Evolutionary conservation across 1,140 invertebrate genomes (phyloP), one percentile per base, ranked within the genome.

Genomic region (Dreissena rostriformis): DNA sequence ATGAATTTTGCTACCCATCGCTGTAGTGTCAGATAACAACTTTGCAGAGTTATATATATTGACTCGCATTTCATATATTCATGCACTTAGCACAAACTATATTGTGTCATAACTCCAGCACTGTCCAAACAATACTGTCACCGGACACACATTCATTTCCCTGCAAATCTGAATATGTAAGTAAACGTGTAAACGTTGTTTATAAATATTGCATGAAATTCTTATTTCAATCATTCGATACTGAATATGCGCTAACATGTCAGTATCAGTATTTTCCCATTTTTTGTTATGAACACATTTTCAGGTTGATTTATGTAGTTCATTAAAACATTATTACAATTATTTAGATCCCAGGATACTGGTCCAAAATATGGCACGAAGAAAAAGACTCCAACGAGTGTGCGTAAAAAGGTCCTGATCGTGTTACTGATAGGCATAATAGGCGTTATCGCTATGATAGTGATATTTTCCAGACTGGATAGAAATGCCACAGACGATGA

Each of bases 401-500:
- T 95, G 10, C 94, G 94, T 55, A 95, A 95, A 84, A 92, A 94
- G 88, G 95, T 95, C 86, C 90, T 94, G 1, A 90, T 95, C 75
- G 87, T 95, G 15, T 88, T 94, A 2, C 26, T 95, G n/a, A 78
- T 96, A 29, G 90, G 92, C 28, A 75, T 95, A 10, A 89, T 95
- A 74, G 93, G 90, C 15, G 92, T 95, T 80, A 87, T 94, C 75
- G 94, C 94, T 8, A 86, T 95, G 4, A 88, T 96, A 80, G 91
- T 95, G 67, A 90, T 94, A 75, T 92, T 94, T 80, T 94, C 95
- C 53, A 95, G 94, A 22, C 87, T 95, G 0, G 95, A 95, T 4
- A 93, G 94, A 86, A 94, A 95, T 86, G 94, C 93, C 11, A 94
- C 95, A 15, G 95, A 96, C 74, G 93, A 95, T 55, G 96, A 96